These are phyloP conservation scores for Antechinus flavipes DNA, from an alignment of 2,113 vertebrate genomes.

Conservation along the genomic window DNA sequence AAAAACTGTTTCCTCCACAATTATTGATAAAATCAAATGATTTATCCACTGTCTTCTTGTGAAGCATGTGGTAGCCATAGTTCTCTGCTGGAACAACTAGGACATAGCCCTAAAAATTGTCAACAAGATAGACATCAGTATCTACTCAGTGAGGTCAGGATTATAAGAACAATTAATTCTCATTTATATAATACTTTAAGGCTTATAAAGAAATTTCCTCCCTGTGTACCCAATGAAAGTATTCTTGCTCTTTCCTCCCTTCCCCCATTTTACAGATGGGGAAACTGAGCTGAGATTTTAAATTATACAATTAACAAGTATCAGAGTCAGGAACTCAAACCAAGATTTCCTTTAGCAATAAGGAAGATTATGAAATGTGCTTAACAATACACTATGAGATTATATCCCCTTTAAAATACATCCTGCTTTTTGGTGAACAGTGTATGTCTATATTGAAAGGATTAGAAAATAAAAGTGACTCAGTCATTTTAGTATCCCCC, in stretches of 20 bases:
- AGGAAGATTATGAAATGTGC: not conserved
- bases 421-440: not conserved
- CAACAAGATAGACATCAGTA: fast-evolving
- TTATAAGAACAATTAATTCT: not conserved
- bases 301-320: not conserved
- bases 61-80: conserved; percentile 89
- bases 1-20: conserved; percentile 92
- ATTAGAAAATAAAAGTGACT: not conserved
- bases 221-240: not conserved
- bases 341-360: not conserved
- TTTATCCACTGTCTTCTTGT: conserved; percentile 89
- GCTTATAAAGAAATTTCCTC: not conserved
- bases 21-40: conserved; percentile 91
- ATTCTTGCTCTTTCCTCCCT: no score
- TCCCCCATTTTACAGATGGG: not conserved
- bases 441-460: not conserved
- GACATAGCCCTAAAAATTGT: conserved; percentile 87
- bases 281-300: not conserved
- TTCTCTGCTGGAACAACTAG: conserved; percentile 89
- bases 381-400: not conserved
- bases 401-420: not conserved
- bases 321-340: not conserved
- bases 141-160: not conserved
- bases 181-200: not conserved
- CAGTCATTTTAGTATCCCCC: not conserved